phyloP scores from a whole-genome alignment of 2,888 invertebrate genomes.

The Tortricodes alternella region DNA sequence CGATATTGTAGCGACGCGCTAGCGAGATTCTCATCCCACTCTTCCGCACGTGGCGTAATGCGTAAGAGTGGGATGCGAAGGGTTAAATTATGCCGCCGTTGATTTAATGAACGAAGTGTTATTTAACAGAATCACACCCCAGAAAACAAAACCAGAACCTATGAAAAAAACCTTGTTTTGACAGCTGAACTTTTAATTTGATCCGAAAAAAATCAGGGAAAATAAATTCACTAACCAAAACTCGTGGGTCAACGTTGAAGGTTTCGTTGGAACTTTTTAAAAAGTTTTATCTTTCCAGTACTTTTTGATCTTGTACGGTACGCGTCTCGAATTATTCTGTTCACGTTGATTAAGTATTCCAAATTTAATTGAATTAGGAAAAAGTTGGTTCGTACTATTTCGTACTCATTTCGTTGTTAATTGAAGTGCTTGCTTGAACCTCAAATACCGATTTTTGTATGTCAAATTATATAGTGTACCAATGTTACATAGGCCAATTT shows the following conservation, averaged over 20 bases:
- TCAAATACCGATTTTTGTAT: no score
- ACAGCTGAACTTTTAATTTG: slow-evolving; percentile 22
- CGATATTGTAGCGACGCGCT: no score
- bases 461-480: no score
- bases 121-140: no score
- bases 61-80: no score
- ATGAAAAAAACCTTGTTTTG: background rate
- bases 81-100: no score
- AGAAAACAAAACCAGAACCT: background rate
- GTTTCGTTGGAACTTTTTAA: background rate
- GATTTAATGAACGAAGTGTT: no score
- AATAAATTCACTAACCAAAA: slow-evolving; percentile 18
- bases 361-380: background rate
- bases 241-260: background rate
- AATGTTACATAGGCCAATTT: no score
- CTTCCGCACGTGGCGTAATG: no score
- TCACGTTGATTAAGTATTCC: slow-evolving; percentile 11
- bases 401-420: background rate
- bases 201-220: background rate
- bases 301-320: background rate
- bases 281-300: background rate
- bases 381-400: background rate
- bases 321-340: background rate
- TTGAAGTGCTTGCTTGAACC: background rate
- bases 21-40: no score